These are phyloP conservation scores for Takifugu rubripes DNA, from an alignment of 2,797 vertebrate species.

Conservation along the genomic window DNA sequence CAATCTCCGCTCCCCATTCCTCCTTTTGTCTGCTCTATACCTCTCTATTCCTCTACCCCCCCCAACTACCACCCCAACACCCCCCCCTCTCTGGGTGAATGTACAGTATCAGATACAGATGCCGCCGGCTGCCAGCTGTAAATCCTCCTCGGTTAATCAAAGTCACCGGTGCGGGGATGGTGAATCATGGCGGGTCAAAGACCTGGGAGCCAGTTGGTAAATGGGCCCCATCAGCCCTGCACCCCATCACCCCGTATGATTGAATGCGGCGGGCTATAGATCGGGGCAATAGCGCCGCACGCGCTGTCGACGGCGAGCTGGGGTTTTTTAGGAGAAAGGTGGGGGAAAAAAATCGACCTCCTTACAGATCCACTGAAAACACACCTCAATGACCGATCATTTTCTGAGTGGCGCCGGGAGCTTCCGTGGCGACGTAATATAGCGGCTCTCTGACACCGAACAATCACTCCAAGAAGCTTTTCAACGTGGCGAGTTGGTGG, in stretches of 20 bases:
- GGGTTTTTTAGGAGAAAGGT: not conserved
- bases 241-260: conserved; percentile 17
- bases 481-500: not conserved
- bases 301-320: not conserved
- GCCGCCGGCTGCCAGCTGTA: conserved; percentile 25
- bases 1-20: conserved; percentile 13
- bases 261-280: conserved; percentile 19
- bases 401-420: not conserved
- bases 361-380: no score
- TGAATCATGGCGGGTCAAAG: conserved; percentile 46
- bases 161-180: conserved; percentile 30
- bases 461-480: no score
- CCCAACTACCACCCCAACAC: conserved; percentile 10
- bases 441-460: no score
- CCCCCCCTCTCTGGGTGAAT: conserved; percentile 11
- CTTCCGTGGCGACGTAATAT: not conserved
- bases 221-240: conserved; percentile 22
- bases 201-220: conserved; percentile 32
- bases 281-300: not conserved
- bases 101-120: conserved; percentile 22
- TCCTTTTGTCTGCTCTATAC: conserved; percentile 20
- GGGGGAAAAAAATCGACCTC: no score
- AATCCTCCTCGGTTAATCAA: conserved; percentile 55
- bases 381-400: no score
- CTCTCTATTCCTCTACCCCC: conserved; percentile 4